phyloP scores from a whole-genome alignment of 2,113 vertebrate genomes.

The Microtus ochrogaster region DNA sequence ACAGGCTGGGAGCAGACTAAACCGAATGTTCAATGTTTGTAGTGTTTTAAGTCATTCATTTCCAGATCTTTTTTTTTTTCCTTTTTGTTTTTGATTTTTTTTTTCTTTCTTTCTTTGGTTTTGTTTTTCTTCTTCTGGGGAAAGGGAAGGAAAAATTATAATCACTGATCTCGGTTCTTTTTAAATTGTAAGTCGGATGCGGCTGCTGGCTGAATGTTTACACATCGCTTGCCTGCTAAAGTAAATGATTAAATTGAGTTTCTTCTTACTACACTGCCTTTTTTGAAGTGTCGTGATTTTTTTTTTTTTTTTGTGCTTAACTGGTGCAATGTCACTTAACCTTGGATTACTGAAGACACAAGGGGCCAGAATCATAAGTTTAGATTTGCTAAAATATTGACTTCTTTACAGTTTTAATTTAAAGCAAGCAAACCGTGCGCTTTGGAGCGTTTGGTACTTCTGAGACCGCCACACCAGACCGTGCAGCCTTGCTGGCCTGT shows the following conservation, averaged over 20 bases:
- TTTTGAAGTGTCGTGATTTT: slow-evolving; percentile 85
- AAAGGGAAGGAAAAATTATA: slow-evolving; percentile 83
- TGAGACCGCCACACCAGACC: not conserved
- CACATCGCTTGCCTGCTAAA: slow-evolving; percentile 91
- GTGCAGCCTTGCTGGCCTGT: not conserved
- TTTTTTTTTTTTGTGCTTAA: slow-evolving; percentile 62
- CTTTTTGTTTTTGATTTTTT: slow-evolving; percentile 5
- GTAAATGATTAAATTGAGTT: slow-evolving; percentile 90
- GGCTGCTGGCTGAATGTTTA: slow-evolving; percentile 91
- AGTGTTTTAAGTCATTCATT: slow-evolving; percentile 87
- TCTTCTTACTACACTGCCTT: slow-evolving; percentile 88
- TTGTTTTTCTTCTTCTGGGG: slow-evolving; percentile 59
- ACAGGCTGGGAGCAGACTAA: slow-evolving; percentile 82
- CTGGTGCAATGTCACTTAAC: slow-evolving; percentile 28
- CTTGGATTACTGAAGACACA: slow-evolving; percentile 40
- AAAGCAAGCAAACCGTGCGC: slow-evolving; percentile 31
- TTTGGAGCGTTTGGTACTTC: not conserved
- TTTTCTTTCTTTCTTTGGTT: not conserved
- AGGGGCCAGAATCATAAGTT: slow-evolving; percentile 13
- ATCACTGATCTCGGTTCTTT: slow-evolving; percentile 86
- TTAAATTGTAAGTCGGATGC: slow-evolving; percentile 90
- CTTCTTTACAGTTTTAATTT: slow-evolving; percentile 64
- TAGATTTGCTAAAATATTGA: slow-evolving; percentile 37
- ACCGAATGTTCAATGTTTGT: slow-evolving; percentile 84
- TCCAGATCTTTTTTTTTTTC: slow-evolving; percentile 77